These are phyloP conservation scores for Lophius americanus DNA, from an alignment of 2,797 vertebrate genomes.

Conservation along the genomic window DNA sequence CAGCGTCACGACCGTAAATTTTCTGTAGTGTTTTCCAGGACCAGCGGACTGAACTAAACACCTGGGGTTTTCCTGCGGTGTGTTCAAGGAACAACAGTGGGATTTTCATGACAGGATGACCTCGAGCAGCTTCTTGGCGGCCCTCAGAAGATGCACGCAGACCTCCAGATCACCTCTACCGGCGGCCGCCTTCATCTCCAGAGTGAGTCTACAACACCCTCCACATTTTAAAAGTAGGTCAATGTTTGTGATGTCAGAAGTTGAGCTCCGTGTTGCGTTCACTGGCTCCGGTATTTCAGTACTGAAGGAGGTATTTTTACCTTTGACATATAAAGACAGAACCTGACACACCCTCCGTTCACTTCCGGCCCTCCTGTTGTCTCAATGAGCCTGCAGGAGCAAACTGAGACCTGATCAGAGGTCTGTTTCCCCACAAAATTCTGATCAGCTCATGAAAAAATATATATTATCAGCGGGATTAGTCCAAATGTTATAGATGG, in stretches of 20 bases:
- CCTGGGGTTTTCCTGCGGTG: too few relatives aligned
- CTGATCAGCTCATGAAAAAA: background rate
- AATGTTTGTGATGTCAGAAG: too few relatives aligned
- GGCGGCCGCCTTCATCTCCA: background rate
- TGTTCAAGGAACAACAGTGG: fast-evolving
- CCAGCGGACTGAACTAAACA: too few relatives aligned
- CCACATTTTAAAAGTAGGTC: too few relatives aligned
- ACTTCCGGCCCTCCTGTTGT: conserved; percentile 8
- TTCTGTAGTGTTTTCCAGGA: too few relatives aligned
- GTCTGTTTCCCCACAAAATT: background rate
- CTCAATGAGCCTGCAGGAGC: background rate
- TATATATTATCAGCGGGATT: too few relatives aligned
- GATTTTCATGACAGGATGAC: conserved; percentile 40
- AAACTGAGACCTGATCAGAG: background rate
- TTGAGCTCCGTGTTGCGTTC: too few relatives aligned
- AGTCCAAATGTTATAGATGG: too few relatives aligned
- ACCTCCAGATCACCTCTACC: background rate
- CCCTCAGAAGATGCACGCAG: conserved; percentile 19
- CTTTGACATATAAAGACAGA: background rate
- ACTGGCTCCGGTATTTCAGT: too few relatives aligned
- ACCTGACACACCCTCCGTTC: conserved; percentile 1
- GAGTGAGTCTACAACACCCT: conserved; percentile 33
- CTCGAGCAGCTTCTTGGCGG: background rate
- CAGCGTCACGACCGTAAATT: too few relatives aligned
- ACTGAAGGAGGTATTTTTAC: too few relatives aligned